These are phyloP conservation scores for Philereme vetulata DNA, from an alignment of 2,888 invertebrate species.

Conservation along the genomic window DNA sequence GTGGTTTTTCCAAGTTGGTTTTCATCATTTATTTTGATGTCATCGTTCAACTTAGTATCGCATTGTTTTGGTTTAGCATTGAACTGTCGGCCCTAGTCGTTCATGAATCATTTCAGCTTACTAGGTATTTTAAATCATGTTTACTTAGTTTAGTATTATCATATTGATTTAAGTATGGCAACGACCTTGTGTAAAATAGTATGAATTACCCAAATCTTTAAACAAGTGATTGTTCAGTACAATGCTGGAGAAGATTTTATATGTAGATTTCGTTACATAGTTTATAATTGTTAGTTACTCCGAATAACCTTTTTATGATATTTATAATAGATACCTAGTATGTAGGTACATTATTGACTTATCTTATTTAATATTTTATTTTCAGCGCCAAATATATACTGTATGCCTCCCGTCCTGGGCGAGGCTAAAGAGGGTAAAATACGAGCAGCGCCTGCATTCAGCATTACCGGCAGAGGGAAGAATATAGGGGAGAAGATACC, in stretches of 20 bases:
- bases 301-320: too few relatives aligned
- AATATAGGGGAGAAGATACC: conserved; percentile 66
- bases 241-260: too few relatives aligned
- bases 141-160: conserved; percentile 5
- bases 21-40: conserved; percentile 38
- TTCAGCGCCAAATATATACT: conserved; percentile 94
- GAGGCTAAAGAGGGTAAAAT: conserved; percentile 80
- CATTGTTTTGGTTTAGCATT: conserved; percentile 39
- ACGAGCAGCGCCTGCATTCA: conserved; percentile 93
- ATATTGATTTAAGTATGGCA: not conserved
- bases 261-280: too few relatives aligned
- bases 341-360: too few relatives aligned
- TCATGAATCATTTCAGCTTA: conserved; percentile 36
- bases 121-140: conserved; percentile 16
- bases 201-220: not conserved
- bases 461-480: conserved; percentile 93
- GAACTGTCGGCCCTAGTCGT: conserved; percentile 27
- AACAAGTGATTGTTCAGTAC: not conserved
- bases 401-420: conserved; percentile 90
- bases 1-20: conserved; percentile 32
- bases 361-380: conserved; percentile 27
- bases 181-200: not conserved
- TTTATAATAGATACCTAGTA: too few relatives aligned
- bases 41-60: conserved; percentile 37
- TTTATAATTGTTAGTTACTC: too few relatives aligned